Base-by-base conservation (phyloP, 2,888 invertebrate species). In the Lepidocyrtoides sp. region DNA sequence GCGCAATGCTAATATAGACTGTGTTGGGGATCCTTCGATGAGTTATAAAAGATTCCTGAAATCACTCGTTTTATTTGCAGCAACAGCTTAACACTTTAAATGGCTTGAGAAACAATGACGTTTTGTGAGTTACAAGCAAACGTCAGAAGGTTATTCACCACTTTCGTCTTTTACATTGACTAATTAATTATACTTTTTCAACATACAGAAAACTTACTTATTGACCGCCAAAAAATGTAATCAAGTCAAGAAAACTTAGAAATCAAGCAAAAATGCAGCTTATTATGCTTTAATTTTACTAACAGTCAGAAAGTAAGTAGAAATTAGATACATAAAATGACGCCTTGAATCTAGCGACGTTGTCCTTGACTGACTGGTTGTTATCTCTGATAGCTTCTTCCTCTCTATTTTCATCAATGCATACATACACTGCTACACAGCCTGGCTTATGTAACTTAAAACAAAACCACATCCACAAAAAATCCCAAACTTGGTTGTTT, bases 101-200 rank as follows among this genome's bases (percentile, higher is more conserved):
- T 36, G 41, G 2, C 20, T 41, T 41, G 36, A 66, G 10, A 26
- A 60, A 63, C 4, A 36, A 8, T 54, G n/a, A 36, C 32, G 32
- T 2, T 23, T 41, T 72, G 72, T 44, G 44, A 44, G 72, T 44
- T n/a, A n/a, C n/a, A n/a, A n/a, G 10, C 1, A 72, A 72, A 72
- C 72, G 41, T 72, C 44, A 72, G 12, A 3, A 72, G 72, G 72
- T 72, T 41, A 44, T 72, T 72, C 41, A 72, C 72, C 72, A 20
- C 41, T 41, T n/a, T n/a, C n/a, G n/a, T n/a, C n/a, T n/a, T n/a
- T n/a, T n/a, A n/a, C n/a, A n/a, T n/a, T n/a, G n/a, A n/a, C n/a
- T n/a, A n/a, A 51, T 4, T n/a, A 51, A 48, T 29, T 48, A 41
- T 63, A n/a, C 57, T 57, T 57, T 1, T 54, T 17, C 14, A 57